Conservation (phyloP, 30 jellyfish, hydroid and myxozoan genomes). For the Pseudorhiza aurosa region DNA sequence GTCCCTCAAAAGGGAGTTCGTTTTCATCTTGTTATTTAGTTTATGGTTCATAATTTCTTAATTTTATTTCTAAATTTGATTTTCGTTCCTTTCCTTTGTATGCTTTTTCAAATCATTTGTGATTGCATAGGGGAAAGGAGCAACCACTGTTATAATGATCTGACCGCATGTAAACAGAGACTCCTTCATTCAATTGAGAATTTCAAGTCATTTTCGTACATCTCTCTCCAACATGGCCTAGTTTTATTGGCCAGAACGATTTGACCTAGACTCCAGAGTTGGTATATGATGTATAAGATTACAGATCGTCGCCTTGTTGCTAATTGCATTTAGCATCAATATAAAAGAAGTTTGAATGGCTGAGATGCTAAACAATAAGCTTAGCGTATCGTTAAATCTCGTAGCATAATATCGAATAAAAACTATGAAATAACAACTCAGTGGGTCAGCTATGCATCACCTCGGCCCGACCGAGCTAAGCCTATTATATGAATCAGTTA, state of each 20-base stretch:
- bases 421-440: conserved; percentile 4
- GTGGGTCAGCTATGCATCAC: conserved; percentile 16
- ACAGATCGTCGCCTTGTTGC: conserved; percentile 32
- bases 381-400: conserved; percentile 26
- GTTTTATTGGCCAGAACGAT: neutral
- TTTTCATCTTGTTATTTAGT: conserved; percentile 2
- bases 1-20: too few relatives aligned
- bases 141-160: neutral
- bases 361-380: conserved; percentile 2
- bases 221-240: conserved; percentile 1
- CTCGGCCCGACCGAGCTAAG: conserved; percentile 17
- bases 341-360: neutral
- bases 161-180: neutral
- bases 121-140: too few relatives aligned
- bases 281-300: conserved; percentile 58
- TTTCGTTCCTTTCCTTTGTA: neutral
- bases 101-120: neutral
- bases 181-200: neutral
- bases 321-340: conserved; percentile 14
- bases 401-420: neutral
- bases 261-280: conserved; percentile 45
- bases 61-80: neutral
- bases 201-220: too few relatives aligned
- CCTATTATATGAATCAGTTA: conserved; percentile 13
- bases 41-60: neutral